Base-by-base conservation (phyloP, 2,888 invertebrate species). In the Sphaerophoria taeniata region DNA sequence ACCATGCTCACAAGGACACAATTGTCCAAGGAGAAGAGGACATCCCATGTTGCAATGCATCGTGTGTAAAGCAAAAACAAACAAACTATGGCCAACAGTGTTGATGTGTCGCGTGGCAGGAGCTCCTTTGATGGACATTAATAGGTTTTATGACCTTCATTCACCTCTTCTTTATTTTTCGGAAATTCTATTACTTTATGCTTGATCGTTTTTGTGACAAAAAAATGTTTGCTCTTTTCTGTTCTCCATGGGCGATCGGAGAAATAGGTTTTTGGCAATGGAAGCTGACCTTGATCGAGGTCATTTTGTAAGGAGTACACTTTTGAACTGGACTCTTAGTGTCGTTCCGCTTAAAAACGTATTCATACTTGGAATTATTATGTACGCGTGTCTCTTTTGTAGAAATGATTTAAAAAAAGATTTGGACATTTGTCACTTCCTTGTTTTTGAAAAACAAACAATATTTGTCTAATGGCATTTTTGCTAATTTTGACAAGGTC, bases 91-190 rank as follows among this genome's bases (percentile, higher is more conserved):
- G 24, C 24, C 24, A 24, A 24, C 24, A 24, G 49, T 69, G 49
- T 60, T 71, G 73, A 74, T 80, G 73, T 80, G 79, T 80, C 79
- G 74, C 74, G 79, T 80, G 79, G 79, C 79, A 80, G 73, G 79
- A 80, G 79, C 79, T 69, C 79, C 36, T 49, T 16, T 61, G 63
- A 63, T 71, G 61, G 36, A 67, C 84, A 65, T 65, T 65, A 65
- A 65, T 65, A 65, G 65, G 16, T 65, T 65, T 65, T 65, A 65
- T 65, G 65, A 65, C 65, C 65, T 65, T 65, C 65, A 49, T 65
- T 49, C 65, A 65, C 65, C 11, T 36, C 34, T 77, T 69, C 77
- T 82, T 43, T 74, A 33, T 39, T 65, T 47, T 72, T 65, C 45
- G 34, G 34, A 6, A n/a, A 47, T 34, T 14, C 11, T 47, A 16